phyloP scores from a whole-genome alignment of 2,113 vertebrate genomes.

The Cathartes aura region DNA sequence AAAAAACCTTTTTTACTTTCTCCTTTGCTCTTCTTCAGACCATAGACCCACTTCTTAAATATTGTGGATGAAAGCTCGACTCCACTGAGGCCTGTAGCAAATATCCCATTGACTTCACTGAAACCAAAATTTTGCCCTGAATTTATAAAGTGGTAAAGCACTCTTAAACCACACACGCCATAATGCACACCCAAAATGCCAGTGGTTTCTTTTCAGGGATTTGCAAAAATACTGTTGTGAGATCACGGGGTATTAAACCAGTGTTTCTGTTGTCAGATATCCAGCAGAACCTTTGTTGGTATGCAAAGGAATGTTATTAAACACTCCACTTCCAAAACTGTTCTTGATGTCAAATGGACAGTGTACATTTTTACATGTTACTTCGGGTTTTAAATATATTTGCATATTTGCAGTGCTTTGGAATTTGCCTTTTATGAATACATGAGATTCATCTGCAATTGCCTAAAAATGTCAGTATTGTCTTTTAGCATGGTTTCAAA shows the following conservation, averaged over 20 bases:
- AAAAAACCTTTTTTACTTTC: neutral
- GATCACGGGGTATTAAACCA: neutral
- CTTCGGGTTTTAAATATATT: neutral
- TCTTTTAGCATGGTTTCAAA: neutral
- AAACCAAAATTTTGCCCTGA: neutral
- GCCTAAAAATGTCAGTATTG: neutral
- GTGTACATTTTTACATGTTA: neutral
- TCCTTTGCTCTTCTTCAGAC: neutral
- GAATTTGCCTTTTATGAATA: neutral
- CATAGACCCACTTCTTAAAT: neutral
- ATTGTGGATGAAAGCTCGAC: neutral
- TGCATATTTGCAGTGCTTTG: neutral
- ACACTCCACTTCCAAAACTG: neutral
- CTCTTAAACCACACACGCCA: neutral
- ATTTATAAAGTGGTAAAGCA: neutral
- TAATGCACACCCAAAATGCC: slow-evolving; percentile 10
- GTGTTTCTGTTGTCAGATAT: slow-evolving; percentile 3
- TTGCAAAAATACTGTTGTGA: neutral
- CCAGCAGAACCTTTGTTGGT: neutral
- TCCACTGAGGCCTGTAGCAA: neutral
- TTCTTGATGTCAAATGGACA: neutral
- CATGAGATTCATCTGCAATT: neutral
- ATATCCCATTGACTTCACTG: neutral
- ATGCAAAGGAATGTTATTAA: neutral
- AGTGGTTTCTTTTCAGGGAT: slow-evolving; percentile 14